Base-by-base conservation (phyloP, 2,888 invertebrate genomes). In the Helleia helle region DNA sequence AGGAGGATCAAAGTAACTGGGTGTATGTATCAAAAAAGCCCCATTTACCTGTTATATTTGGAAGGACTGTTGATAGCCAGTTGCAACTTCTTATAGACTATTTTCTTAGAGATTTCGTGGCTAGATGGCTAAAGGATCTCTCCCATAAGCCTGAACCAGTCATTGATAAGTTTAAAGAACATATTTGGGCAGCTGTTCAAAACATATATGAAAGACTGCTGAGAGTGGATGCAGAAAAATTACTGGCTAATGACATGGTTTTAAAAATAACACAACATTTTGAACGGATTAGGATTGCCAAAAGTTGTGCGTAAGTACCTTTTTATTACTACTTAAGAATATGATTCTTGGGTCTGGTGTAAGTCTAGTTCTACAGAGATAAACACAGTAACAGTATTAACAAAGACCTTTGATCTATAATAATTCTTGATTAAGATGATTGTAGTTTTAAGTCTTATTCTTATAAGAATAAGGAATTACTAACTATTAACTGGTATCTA, bases 51-150 rank as follows among this genome's bases (percentile, higher is more conserved):
- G 80, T 92, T n/a, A 88, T 94, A 58, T 92, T 93, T 72, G 93
- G 94, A 28, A 88, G 93, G 48, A 92, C 93, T 43, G 92, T 96
- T 25, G 96, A 96, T 62, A 89, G 91, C 55, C 90, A 94, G 50
- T 71, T 96, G 15, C 93, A 95, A 59, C 92, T 94, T 65, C 84
- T 96, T 27, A 86, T 95, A 51, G 94, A 95, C 66, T 89, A 93
- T 65, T 80, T 91, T 25, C 83, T 94, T 28, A 84, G 93, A 56
- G 95, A 96, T 69, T 95, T 93, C 76, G 87, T 96, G 45, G 80
- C 89, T 15, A 86, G 87, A 39, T 95, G 94, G 92, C 77, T 95
- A 31, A 89, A 87, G 28, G 89, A 90, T 47, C 74, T 92, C n/a
- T 87, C 90, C 4, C 88, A 90, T 43, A 88, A 88, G 57, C 89